phyloP scores from a whole-genome alignment of 2,888 invertebrate genomes.

The Ophioninae sp. region DNA sequence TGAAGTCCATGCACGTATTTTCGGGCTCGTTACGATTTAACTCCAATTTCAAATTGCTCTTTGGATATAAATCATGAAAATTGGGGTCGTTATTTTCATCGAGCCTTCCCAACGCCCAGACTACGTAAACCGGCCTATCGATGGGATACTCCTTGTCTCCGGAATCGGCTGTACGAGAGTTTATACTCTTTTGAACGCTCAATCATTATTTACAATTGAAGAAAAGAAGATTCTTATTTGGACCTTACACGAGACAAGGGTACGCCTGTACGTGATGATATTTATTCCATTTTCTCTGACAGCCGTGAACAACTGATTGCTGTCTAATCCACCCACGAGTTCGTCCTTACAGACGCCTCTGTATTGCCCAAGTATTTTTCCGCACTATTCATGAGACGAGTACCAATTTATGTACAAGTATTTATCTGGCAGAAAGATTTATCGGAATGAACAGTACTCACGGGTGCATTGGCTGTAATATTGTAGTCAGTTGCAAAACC shows the following conservation, averaged over 20 bases:
- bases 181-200: background rate
- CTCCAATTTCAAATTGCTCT: conserved; percentile 86
- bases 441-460: conserved; percentile 78
- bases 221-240: background rate
- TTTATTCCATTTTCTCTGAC: conserved; percentile 89
- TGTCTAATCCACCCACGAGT: conserved; percentile 90
- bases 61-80: conserved; percentile 91
- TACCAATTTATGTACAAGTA: background rate
- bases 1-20: conserved; percentile 90
- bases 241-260: conserved; percentile 87
- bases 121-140: conserved; percentile 84
- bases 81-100: conserved; percentile 90
- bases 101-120: conserved; percentile 93
- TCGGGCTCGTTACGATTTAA: conserved; percentile 85
- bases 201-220: background rate
- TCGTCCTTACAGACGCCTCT: conserved; percentile 94
- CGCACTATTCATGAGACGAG: conserved; percentile 84
- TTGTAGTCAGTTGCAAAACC: conserved; percentile 93
- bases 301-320: conserved; percentile 90
- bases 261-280: conserved; percentile 89
- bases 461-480: conserved; percentile 90
- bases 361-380: conserved; percentile 92
- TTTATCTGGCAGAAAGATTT: background rate
- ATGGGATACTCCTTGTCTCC: conserved; percentile 89
- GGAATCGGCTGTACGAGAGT: conserved; percentile 84